Conservation (phyloP, 2,113 vertebrate genomes). For the Dicentrarchus labrax region DNA sequence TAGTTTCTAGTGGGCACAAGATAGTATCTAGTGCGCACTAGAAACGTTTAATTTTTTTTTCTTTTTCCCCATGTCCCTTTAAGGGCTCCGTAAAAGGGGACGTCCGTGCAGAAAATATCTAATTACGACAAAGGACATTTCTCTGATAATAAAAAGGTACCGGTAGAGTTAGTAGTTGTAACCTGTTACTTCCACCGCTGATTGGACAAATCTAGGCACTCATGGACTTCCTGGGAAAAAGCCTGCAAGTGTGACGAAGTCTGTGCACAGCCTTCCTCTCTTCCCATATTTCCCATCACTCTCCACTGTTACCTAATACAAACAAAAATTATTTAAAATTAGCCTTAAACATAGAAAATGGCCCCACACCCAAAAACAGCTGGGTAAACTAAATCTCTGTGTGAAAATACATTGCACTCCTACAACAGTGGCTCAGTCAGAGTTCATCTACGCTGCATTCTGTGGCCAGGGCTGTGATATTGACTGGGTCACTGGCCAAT, state of each 20-base stretch:
- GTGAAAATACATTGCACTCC: background rate
- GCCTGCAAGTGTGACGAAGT: background rate
- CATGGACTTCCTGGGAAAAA: background rate
- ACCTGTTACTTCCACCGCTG: no score
- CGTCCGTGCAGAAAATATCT: no score
- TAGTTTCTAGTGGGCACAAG: no score
- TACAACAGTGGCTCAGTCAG: background rate
- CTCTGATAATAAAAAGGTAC: no score
- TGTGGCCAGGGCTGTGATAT: constrained; percentile 14
- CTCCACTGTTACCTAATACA: background rate
- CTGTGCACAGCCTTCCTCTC: no score
- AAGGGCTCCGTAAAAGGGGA: no score
- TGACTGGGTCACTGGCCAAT: constrained; percentile 39
- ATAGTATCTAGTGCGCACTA: no score
- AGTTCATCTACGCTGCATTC: constrained; percentile 11
- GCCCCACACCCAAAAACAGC: background rate
- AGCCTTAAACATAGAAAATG: background rate
- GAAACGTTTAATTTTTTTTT: no score
- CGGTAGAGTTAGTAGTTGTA: no score
- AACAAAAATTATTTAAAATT: background rate
- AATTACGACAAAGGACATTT: no score
- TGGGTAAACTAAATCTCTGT: background rate
- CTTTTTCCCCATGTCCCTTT: no score
- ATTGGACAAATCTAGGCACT: no score
- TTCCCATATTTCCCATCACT: background rate